phyloP scores from a whole-genome alignment of 1,140 invertebrate species.

The Physella acuta region DNA sequence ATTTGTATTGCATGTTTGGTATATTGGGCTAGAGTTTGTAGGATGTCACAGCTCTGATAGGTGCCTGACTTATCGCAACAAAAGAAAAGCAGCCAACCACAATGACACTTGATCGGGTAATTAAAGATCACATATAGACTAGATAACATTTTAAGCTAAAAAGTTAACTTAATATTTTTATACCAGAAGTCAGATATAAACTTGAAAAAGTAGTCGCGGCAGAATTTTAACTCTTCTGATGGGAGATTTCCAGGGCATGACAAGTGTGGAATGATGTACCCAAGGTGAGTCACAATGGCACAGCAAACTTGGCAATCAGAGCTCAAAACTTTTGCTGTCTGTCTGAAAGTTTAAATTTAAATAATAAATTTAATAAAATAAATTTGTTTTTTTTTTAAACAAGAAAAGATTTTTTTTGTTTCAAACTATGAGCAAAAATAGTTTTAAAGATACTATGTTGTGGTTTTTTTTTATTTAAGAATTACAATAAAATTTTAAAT shows the following conservation, averaged over 20 bases:
- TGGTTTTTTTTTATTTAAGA: no score
- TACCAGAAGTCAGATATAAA: slow-evolving; percentile 20
- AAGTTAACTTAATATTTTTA: slow-evolving; percentile 4
- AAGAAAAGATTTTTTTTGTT: neutral
- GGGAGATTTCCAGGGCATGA: neutral
- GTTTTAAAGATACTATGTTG: neutral
- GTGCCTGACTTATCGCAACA: no score
- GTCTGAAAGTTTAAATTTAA: slow-evolving; percentile 1
- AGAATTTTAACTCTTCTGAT: neutral
- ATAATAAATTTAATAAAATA: neutral
- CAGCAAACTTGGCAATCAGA: slow-evolving; percentile 4
- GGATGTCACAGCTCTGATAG: no score
- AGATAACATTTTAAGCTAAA: no score
- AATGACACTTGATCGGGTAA: no score
- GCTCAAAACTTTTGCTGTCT: slow-evolving; percentile 2
- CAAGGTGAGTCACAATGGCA: neutral
- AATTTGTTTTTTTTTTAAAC: no score
- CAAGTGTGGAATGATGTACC: slow-evolving; percentile 9
- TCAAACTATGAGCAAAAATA: neutral
- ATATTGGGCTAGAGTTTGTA: no score
- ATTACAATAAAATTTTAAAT: no score
- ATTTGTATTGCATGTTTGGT: no score
- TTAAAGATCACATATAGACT: no score
- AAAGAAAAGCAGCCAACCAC: no score
- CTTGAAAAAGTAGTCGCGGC: slow-evolving; percentile 9